A percentile compares a stretch with the other conserved stretches of the same genome.
Conservation (phyloP, 2,888 invertebrate genomes). For the Drosophila hamatofila region DNA sequence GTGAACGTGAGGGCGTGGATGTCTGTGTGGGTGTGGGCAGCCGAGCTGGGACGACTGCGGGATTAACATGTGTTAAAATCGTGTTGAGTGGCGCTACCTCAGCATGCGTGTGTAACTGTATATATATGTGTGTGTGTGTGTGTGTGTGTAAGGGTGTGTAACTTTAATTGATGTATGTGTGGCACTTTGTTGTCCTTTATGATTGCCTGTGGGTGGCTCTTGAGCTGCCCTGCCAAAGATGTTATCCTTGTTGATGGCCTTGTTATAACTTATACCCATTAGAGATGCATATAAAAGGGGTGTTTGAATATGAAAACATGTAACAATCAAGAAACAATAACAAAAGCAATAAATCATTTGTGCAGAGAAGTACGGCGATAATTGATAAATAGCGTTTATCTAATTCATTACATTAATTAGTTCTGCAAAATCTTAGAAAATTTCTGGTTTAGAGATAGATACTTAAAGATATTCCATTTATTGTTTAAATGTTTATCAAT, state of each 20-base stretch:
- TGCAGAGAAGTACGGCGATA: rapidly evolving
- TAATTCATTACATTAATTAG: background rate
- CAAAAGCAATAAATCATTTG: background rate
- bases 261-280: slow-evolving; percentile 27
- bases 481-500: too few species aligned
- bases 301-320: background rate
- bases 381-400: background rate
- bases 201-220: slow-evolving; percentile 61
- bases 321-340: background rate
- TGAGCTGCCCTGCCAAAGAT: slow-evolving; percentile 55
- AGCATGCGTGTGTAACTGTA: slow-evolving; percentile 9
- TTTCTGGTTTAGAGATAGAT: too few species aligned
- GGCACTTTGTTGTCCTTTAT: slow-evolving; percentile 77
- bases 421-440: background rate
- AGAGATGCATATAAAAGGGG: background rate
- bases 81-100: slow-evolving; percentile 67
- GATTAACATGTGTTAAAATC: slow-evolving; percentile 78
- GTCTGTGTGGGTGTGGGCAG: slow-evolving; percentile 15
- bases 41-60: slow-evolving; percentile 34
- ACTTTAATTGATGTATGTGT: slow-evolving; percentile 76
- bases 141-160: slow-evolving; percentile 40
- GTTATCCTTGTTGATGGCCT: slow-evolving; percentile 47
- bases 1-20: background rate
- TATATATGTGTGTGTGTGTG: background rate
- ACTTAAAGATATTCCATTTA: too few species aligned